phyloP scores from a whole-genome alignment of 2,888 invertebrate species.

The Cephus runcator region DNA sequence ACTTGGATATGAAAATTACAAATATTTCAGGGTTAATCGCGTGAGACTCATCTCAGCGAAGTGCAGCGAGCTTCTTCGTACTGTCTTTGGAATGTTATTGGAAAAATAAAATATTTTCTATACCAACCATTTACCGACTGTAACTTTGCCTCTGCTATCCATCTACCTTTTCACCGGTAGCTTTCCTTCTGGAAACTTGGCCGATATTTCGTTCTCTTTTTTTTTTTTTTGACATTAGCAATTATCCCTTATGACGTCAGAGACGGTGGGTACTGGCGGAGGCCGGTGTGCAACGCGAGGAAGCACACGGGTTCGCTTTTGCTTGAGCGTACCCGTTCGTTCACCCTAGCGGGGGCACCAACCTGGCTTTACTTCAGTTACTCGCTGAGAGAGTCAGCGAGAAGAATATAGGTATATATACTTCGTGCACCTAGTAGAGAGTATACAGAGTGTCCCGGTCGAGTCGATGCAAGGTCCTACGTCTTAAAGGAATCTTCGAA shows the following conservation, averaged over 20 bases:
- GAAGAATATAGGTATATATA: slow-evolving; percentile 13
- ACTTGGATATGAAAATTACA: neutral
- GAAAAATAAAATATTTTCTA: neutral
- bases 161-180: neutral
- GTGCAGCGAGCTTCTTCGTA: neutral
- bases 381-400: slow-evolving; percentile 50
- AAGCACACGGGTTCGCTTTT: slow-evolving; percentile 60
- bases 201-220: neutral
- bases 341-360: slow-evolving; percentile 66
- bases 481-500: neutral
- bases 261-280: slow-evolving; percentile 27
- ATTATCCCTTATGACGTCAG: slow-evolving; percentile 36
- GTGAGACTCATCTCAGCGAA: neutral
- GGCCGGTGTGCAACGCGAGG: slow-evolving; percentile 33
- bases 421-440: slow-evolving; percentile 48
- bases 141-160: neutral
- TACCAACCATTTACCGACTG: neutral
- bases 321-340: slow-evolving; percentile 62
- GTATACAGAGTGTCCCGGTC: slow-evolving; percentile 54
- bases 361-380: slow-evolving; percentile 65
- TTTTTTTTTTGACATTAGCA: slow-evolving; percentile 12
- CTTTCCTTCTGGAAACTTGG: neutral
- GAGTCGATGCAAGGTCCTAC: slow-evolving; percentile 45
- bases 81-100: neutral
- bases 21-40: neutral